A percentile compares a stretch with the other conserved stretches of the same genome.
These are phyloP conservation scores for Parelbella ahira DNA, from an alignment of 2,888 invertebrate species.

Conservation along the genomic window DNA sequence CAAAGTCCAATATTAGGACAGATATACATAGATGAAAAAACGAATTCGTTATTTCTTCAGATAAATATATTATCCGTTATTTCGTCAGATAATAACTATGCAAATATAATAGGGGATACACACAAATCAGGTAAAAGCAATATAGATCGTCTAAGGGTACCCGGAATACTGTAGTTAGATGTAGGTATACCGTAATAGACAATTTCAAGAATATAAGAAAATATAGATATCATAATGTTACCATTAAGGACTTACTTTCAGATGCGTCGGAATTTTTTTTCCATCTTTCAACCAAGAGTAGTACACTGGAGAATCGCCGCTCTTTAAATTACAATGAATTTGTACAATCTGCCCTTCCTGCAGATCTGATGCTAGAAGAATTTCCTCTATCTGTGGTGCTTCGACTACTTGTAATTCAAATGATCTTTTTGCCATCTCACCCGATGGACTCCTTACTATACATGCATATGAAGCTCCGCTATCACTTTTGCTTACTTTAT, in stretches of 20 bases:
- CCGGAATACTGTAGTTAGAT: no score
- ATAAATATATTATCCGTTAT: no score
- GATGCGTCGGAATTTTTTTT: conserved; percentile 81
- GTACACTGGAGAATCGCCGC: conserved; percentile 86
- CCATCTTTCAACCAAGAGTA: conserved; percentile 86
- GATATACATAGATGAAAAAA: no score
- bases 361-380: conserved; percentile 88
- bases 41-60: no score
- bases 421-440: conserved; percentile 87
- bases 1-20: no score
- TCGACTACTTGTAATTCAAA: conserved; percentile 85
- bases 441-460: conserved; percentile 86
- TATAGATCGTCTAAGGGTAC: no score
- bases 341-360: conserved; percentile 92
- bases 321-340: conserved; percentile 89
- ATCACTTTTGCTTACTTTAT: conserved; percentile 81
- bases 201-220: no score
- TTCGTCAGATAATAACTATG: no score
- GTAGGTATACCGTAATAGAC: no score
- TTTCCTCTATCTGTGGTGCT: conserved; percentile 91
- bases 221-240: no score
- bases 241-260: conserved; percentile 79
- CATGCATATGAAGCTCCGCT: conserved; percentile 90
- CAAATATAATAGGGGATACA: no score
- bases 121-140: no score